These are phyloP conservation scores for Eidolon dupreanum DNA, from an alignment of 2,797 vertebrate species.

Conservation along the genomic window DNA sequence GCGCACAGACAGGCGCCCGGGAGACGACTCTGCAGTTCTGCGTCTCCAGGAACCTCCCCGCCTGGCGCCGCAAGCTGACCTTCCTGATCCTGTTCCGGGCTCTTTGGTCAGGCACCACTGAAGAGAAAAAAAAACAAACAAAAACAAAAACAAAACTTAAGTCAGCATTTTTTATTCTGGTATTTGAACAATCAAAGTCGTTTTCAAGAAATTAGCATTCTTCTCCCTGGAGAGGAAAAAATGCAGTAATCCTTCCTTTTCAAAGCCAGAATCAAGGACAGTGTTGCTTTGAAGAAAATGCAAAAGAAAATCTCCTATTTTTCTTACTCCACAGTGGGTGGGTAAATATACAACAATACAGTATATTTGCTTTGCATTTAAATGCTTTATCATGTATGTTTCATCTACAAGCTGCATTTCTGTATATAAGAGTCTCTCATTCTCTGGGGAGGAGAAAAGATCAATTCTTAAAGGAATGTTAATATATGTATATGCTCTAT, in stretches of 20 bases:
- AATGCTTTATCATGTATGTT: not conserved
- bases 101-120: not conserved
- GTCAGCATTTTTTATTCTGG: not conserved
- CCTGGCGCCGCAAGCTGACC: not conserved
- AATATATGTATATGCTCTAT: not conserved
- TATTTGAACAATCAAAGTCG: not conserved
- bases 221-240: not conserved
- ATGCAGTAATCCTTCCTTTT: not conserved
- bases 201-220: constrained; percentile 21
- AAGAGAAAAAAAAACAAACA: not conserved
- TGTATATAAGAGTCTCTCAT: not conserved
- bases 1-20: not conserved
- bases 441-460: not conserved
- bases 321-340: not conserved
- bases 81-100: rapidly evolving
- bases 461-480: not conserved
- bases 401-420: not conserved
- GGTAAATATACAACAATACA: not conserved
- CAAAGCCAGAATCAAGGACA: not conserved
- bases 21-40: not conserved
- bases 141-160: no score
- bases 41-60: rapidly evolving
- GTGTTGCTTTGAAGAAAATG: not conserved
- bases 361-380: not conserved
- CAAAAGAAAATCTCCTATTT: not conserved